Percentiles rank a stretch among this genome's conserved stretches.
These are phyloP conservation scores for Rhaphigaster nebulosa DNA, from an alignment of 2,888 invertebrate genomes.

Conservation along the genomic window DNA sequence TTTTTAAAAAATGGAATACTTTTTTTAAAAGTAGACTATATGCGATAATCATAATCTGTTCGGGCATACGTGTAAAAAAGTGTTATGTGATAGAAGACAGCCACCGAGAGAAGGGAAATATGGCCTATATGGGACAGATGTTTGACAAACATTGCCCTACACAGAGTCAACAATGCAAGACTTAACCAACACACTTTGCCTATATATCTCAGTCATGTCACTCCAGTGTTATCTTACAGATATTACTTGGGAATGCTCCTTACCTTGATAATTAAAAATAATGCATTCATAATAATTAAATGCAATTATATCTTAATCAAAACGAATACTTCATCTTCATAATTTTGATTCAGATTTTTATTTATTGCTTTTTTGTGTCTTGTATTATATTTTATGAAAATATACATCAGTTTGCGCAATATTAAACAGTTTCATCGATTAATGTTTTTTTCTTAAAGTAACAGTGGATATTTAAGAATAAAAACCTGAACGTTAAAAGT, in stretches of 20 bases:
- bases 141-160: neutral
- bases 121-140: conserved; percentile 16
- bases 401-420: too few species aligned
- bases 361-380: too few species aligned
- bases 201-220: neutral
- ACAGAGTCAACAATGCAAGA: neutral
- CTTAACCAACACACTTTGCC: neutral
- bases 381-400: too few species aligned
- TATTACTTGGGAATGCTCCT: neutral
- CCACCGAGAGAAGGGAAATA: neutral
- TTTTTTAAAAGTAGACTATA: too few species aligned
- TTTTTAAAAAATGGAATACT: too few species aligned
- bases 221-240: neutral
- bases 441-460: too few species aligned
- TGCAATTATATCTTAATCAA: neutral
- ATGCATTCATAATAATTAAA: neutral
- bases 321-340: neutral
- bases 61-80: neutral
- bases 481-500: too few species aligned
- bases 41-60: too few species aligned
- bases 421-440: too few species aligned
- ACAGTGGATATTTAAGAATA: too few species aligned
- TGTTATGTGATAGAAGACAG: neutral
- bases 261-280: neutral
- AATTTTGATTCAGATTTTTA: too few species aligned